These are phyloP conservation scores for Clarias pachynema DNA, from an alignment of 2,797 vertebrate species.

Conservation along the genomic window DNA sequence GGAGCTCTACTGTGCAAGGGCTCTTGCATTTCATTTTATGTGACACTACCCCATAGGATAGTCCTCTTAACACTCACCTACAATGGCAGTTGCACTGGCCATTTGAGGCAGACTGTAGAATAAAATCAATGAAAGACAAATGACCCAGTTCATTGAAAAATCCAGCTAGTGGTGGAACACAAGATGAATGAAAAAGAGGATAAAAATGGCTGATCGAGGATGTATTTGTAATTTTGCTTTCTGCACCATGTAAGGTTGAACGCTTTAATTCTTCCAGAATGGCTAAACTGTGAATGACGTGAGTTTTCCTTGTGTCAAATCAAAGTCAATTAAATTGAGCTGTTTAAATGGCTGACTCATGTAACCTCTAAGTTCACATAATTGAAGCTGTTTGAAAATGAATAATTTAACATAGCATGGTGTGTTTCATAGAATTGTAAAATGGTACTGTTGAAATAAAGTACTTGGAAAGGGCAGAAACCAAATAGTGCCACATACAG, in stretches of 20 bases:
- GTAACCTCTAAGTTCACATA: not conserved
- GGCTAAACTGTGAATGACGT: not conserved
- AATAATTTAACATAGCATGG: not conserved
- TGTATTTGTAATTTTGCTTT: slow-evolving; percentile 15
- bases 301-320: not conserved
- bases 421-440: not conserved
- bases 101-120: slow-evolving; percentile 58
- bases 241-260: not conserved
- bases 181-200: slow-evolving; percentile 27
- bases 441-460: not conserved
- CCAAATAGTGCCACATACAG: not conserved
- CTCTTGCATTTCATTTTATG: slow-evolving; percentile 60
- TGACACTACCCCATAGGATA: slow-evolving; percentile 71
- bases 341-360: not conserved
- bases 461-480: not conserved
- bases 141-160: slow-evolving; percentile 46
- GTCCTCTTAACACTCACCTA: slow-evolving; percentile 69
- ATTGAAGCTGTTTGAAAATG: not conserved
- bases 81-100: slow-evolving; percentile 59
- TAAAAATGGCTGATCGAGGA: slow-evolving; percentile 7
- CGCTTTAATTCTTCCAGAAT: not conserved
- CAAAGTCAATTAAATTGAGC: not conserved
- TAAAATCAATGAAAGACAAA: slow-evolving; percentile 66
- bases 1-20: slow-evolving; percentile 56
- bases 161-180: slow-evolving; percentile 56